A percentile compares a stretch with the other conserved stretches of the same genome.
Evolutionary conservation across 2,797 vertebrate species (phyloP).

Genomic region (Simalia tracyae): DNA sequence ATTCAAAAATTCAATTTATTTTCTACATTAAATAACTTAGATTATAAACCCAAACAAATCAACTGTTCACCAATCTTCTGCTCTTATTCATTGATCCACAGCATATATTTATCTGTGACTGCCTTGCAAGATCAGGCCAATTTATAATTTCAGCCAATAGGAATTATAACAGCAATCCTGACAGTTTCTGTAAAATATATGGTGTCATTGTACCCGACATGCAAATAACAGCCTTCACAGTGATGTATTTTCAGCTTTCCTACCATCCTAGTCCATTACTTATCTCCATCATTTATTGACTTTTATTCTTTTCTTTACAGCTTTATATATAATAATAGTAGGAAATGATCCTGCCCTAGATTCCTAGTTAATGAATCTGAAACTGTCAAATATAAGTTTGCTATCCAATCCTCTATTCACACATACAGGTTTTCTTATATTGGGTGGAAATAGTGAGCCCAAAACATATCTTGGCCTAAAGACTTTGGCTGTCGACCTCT

Average conservation of each 20-base stretch:
- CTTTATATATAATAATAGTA: not conserved
- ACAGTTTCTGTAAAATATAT: not conserved
- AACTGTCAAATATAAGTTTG: not conserved
- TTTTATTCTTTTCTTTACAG: not conserved
- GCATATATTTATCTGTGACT: not conserved
- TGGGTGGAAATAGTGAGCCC: not conserved
- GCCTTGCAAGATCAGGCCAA: not conserved
- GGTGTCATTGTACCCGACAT: not conserved
- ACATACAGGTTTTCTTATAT: not conserved
- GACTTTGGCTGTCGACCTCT: too few species aligned
- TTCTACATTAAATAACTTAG: not conserved
- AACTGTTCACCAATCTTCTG: not conserved
- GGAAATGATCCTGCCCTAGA: not conserved
- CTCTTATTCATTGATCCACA: not conserved
- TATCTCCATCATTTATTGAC: not conserved
- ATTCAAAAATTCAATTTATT: not conserved
- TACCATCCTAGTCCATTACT: not conserved
- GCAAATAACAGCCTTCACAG: not conserved
- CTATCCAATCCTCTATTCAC: not conserved
- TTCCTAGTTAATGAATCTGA: not conserved
- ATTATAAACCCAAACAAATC: not conserved
- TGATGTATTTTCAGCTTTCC: not conserved
- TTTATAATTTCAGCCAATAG: not conserved
- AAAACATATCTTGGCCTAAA: not conserved
- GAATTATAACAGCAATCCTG: not conserved